These are phyloP conservation scores for Alviniconcha strummeri DNA, from an alignment of 2,888 invertebrate genomes.

Conservation along the genomic window DNA sequence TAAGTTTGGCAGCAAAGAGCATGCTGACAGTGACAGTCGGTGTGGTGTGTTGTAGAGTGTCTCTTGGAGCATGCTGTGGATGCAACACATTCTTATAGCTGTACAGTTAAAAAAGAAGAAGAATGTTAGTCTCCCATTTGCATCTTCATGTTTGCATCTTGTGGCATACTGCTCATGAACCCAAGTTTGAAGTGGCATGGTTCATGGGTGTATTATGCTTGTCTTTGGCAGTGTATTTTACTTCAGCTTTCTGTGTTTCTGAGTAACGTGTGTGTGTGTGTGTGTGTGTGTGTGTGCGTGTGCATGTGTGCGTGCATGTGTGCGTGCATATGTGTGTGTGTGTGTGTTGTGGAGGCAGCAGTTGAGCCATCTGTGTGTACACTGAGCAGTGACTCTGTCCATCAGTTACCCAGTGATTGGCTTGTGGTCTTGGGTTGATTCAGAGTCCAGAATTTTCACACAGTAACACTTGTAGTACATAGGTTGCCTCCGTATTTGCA, in stretches of 20 bases:
- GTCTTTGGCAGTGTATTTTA: background rate
- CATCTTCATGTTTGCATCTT: too few relatives aligned
- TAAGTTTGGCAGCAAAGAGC: background rate
- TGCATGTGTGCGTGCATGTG: background rate
- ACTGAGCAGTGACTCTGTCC: too few relatives aligned
- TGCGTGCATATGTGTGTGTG: slow-evolving; percentile 13
- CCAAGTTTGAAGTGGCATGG: background rate
- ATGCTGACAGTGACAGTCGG: background rate
- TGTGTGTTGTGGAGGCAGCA: background rate
- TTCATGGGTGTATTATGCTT: background rate
- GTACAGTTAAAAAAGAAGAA: too few relatives aligned
- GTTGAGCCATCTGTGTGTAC: background rate
- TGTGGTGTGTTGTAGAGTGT: background rate
- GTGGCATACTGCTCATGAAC: too few relatives aligned
- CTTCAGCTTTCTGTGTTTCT: background rate
- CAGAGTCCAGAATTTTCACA: too few relatives aligned
- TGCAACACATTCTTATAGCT: too few relatives aligned
- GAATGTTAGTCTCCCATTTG: too few relatives aligned
- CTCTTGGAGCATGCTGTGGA: background rate
- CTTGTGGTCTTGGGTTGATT: too few relatives aligned
- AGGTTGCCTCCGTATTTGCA: too few relatives aligned
- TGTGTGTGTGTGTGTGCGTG: background rate
- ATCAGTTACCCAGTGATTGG: too few relatives aligned
- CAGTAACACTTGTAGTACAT: too few relatives aligned
- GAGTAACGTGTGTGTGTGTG: background rate